A percentile compares a stretch with the other conserved stretches of the same genome.
Conservation (phyloP, 2,888 invertebrate genomes). For the Ophonus ardosiacus region DNA sequence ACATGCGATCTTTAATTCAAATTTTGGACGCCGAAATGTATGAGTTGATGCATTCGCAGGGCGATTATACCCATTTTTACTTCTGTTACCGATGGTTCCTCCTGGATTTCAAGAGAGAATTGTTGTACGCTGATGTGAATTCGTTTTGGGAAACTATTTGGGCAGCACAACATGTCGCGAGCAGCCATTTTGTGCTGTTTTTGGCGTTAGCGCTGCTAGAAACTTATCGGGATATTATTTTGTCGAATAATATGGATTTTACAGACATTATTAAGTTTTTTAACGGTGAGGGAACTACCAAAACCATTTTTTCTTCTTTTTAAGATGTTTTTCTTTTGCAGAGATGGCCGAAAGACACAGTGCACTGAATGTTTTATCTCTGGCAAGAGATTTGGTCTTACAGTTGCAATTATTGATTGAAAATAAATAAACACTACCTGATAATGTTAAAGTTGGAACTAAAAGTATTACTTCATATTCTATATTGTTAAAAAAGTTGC, state of each 20-base stretch:
- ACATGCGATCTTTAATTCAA: conserved; percentile 93
- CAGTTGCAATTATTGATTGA: conserved; percentile 95
- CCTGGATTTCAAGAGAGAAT: conserved; percentile 95
- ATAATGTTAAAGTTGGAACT: conserved; percentile 49
- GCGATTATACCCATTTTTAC: conserved; percentile 98
- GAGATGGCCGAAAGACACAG: conserved; percentile 99
- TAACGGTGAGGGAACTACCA: conserved; percentile 83
- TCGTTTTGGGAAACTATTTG: conserved; percentile 97
- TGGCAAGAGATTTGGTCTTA: conserved; percentile 91
- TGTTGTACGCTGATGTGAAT: conserved; percentile 96
- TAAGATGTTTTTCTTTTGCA: conserved; percentile 71
- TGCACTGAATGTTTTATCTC: conserved; percentile 86
- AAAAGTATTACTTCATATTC: conserved; percentile 57
- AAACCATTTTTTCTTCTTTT: conserved; percentile 31
- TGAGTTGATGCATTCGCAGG: conserved; percentile 95
- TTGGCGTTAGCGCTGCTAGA: conserved; percentile 94
- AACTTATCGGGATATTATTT: conserved; percentile 95
- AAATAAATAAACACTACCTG: conserved; percentile 81
- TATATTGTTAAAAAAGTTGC: conserved; percentile 49
- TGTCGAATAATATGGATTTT: conserved; percentile 98
- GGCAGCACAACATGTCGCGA: conserved; percentile 93
- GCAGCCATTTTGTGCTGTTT: conserved; percentile 94
- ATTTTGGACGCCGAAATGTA: conserved; percentile 96
- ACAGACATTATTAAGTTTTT: conserved; percentile 99
- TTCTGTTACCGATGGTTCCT: conserved; percentile 99